Percentiles rank a stretch among this genome's conserved stretches.
Evolutionary conservation across 2,888 invertebrate species (phyloP).

Genomic region (Pheosia gnoma): DNA sequence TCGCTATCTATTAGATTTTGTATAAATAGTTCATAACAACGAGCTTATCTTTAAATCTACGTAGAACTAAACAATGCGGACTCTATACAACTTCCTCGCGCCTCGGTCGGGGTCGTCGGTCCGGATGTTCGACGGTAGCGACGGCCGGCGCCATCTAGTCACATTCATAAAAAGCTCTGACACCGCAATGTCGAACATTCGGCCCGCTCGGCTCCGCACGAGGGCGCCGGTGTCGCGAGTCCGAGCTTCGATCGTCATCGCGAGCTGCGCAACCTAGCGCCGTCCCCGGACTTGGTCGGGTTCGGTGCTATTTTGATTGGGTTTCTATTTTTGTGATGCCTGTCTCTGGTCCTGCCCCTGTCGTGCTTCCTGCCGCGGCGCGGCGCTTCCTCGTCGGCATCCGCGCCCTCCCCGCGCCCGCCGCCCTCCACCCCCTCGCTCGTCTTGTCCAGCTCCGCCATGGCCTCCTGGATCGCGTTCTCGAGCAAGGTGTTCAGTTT

Average conservation of each 20-base stretch:
- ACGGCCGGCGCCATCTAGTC: conserved; percentile 2
- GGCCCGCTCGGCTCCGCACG: conserved; percentile 9
- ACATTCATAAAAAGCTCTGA: background rate
- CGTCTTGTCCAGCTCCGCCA: conserved; percentile 93
- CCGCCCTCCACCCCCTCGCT: conserved; percentile 54
- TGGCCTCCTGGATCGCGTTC: conserved; percentile 96
- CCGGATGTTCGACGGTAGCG: conserved; percentile 17
- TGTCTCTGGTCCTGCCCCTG: conserved; percentile 55
- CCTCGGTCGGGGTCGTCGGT: background rate
- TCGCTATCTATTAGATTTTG: background rate
- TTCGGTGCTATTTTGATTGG: conserved; percentile 52
- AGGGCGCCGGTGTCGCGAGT: conserved; percentile 12
- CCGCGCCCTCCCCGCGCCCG: conserved; percentile 11
- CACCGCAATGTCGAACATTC: conserved; percentile 11
- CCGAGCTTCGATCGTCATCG: conserved; percentile 60
- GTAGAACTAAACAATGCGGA: conserved; percentile 41
- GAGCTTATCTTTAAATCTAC: conserved; percentile 33
- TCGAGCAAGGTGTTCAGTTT: conserved; percentile 95
- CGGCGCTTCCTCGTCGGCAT: conserved; percentile 44
- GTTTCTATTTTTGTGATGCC: conserved; percentile 51
- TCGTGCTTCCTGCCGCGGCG: conserved; percentile 57
- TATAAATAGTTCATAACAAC: conserved; percentile 9
- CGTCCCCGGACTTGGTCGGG: conserved; percentile 56
- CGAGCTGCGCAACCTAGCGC: conserved; percentile 79
- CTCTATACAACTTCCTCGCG: conserved; percentile 25